Conservation (phyloP, 2,113 vertebrate genomes). For the Phalacrocorax carbo region DNA sequence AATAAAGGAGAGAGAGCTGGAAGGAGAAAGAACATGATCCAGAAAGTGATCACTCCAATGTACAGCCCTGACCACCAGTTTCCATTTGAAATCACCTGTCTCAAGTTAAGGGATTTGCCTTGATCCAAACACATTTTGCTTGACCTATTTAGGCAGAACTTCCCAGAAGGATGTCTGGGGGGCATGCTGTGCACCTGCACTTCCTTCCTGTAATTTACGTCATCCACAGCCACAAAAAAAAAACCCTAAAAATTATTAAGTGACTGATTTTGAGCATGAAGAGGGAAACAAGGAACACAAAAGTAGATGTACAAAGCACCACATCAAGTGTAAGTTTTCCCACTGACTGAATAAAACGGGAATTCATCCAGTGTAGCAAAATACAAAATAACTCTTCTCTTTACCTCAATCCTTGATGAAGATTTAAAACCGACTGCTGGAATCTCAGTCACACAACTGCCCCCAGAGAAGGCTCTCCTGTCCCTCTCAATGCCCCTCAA, state of each 20-base stretch:
- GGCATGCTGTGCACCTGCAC: background rate
- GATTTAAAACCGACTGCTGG: background rate
- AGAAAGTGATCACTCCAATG: background rate
- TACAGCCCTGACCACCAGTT: background rate
- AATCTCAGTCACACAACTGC: background rate
- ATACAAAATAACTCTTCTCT: background rate
- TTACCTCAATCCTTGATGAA: background rate
- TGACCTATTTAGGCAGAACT: background rate
- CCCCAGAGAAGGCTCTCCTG: background rate
- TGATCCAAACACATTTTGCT: background rate
- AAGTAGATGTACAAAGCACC: background rate
- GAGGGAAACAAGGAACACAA: background rate
- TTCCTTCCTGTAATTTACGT: background rate
- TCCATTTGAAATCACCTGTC: background rate
- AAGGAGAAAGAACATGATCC: background rate
- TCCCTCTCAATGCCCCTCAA: background rate
- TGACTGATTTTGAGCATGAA: background rate
- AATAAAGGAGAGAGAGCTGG: background rate
- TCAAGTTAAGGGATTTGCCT: background rate
- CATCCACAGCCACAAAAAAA: background rate
- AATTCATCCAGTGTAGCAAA: background rate
- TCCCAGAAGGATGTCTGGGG: background rate
- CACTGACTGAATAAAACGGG: background rate
- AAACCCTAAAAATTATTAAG: background rate
- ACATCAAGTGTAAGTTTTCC: background rate